Evolutionary conservation across 2,113 vertebrate species (phyloP), one percentile per base, ranked within the genome.

Genomic region (Eulacestoma nigropectus): DNA sequence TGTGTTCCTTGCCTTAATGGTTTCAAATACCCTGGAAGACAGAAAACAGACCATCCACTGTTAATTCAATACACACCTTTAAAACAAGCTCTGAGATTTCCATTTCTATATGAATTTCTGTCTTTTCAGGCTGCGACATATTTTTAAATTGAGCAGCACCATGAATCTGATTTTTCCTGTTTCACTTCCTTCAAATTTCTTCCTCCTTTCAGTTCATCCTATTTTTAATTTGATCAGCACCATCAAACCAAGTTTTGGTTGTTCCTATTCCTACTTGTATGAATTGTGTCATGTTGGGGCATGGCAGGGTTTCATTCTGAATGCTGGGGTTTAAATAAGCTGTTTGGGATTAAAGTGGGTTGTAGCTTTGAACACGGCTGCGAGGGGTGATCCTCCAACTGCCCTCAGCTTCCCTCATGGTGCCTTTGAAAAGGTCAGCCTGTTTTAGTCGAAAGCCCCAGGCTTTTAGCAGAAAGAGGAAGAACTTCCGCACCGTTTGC

Each of bases 281-380:
- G 47, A 30, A 9, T 8, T 33, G 46, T 20, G 23, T 13, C 46
- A 9, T 5, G 18, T 7, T 30, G 41, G 23, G n/a, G n/a, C 13
- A 2, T 0, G 1, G 29, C 33, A 53, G 53, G 30, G 13, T 10
- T 47, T n/a, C 19, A 0, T 23, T 47, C 6, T 11, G 12, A 46
- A 20, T 6, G 55, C 64, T 39, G 55, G 39, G 33, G 3, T n/a
- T 70, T 3, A 25, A 25, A 8, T 2, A 3, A 46, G 15, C 19
- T 6, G 1, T 8, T 60, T 39, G 55, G 18, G 27, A 14, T 53
- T 4, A 1, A 5, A 39, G 55, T 2, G 19, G 19, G 2, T 11
- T 9, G 29, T 17, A 25, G 29, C 2, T 5, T 5, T 16, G 46
- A 16, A 0, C 10, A 5, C 0, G 9, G 64, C 33, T 16, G 33